Evolutionary conservation across 2,888 invertebrate genomes (phyloP).

Genomic region (Seladonia tumulorum): DNA sequence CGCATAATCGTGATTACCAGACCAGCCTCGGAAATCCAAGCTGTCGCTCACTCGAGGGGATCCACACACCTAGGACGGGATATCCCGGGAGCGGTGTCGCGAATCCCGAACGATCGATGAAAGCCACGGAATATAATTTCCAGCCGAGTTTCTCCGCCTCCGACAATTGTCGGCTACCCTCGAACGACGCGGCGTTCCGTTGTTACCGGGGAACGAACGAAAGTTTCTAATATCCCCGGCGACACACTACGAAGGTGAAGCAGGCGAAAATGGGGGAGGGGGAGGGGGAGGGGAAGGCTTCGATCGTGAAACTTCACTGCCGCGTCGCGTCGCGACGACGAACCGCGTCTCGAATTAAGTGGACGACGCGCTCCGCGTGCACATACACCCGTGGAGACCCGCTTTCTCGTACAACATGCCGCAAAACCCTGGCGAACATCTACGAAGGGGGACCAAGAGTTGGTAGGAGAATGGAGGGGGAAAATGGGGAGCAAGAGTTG

Average conservation of each 20-base stretch:
- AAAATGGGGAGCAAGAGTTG: neutral
- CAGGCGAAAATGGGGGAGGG: neutral
- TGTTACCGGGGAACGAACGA: conserved; percentile 40
- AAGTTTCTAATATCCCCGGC: conserved; percentile 55
- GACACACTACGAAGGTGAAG: neutral
- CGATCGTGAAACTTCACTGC: conserved; percentile 51
- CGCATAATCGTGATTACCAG: conserved; percentile 44
- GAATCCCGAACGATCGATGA: conserved; percentile 13
- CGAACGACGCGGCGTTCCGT: conserved; percentile 13
- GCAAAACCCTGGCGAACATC: neutral
- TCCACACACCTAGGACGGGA: neutral
- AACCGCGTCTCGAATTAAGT: neutral
- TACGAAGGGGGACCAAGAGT: neutral
- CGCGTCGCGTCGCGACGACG: conserved; percentile 26
- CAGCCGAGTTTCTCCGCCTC: conserved; percentile 26
- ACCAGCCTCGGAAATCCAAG: conserved; percentile 16
- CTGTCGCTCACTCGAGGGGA: neutral
- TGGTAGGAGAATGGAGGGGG: neutral
- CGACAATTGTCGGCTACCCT: conserved; percentile 21
- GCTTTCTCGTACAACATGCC: neutral
- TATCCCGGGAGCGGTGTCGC: neutral
- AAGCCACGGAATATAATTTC: conserved; percentile 50
- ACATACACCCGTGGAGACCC: neutral
- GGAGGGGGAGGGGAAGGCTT: neutral
- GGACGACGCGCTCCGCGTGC: neutral